Conservation (phyloP, 2,113 vertebrate species). For the Crotophaga sulcirostris region DNA sequence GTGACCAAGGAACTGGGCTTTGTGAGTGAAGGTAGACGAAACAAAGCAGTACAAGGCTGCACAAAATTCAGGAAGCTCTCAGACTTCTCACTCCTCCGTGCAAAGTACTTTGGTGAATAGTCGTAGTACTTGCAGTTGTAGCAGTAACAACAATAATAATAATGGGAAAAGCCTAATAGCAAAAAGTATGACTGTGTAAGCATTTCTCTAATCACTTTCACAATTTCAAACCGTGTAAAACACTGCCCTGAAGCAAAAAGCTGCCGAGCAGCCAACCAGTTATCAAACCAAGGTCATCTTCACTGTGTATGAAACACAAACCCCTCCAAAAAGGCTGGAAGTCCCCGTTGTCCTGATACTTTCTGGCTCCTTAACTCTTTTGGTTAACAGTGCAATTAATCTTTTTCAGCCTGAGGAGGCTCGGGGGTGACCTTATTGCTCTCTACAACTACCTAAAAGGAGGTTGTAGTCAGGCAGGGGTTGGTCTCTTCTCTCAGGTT, state of each 20-base stretch:
- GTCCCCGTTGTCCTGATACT: rapidly evolving
- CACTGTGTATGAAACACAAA: neutral
- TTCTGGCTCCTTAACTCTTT: neutral
- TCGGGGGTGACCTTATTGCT: no score
- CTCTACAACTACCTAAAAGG: no score
- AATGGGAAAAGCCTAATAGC: neutral
- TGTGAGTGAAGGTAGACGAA: neutral
- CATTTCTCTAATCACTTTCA: neutral
- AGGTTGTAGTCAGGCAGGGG: no score
- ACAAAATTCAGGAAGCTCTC: neutral
- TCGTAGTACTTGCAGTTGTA: no score
- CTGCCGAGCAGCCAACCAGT: neutral
- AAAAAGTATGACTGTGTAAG: neutral
- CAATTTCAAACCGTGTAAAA: neutral
- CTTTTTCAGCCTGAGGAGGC: neutral
- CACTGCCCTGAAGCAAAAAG: neutral
- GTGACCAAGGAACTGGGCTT: rapidly evolving
- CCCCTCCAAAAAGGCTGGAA: neutral
- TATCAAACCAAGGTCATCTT: neutral
- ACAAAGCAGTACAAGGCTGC: neutral
- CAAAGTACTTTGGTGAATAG: neutral
- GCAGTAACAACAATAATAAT: no score
- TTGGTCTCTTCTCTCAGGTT: no score
- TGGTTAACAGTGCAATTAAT: neutral
- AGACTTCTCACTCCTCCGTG: neutral